Conservation (phyloP, 2,888 invertebrate genomes). For the Plemyria rubiginata region DNA sequence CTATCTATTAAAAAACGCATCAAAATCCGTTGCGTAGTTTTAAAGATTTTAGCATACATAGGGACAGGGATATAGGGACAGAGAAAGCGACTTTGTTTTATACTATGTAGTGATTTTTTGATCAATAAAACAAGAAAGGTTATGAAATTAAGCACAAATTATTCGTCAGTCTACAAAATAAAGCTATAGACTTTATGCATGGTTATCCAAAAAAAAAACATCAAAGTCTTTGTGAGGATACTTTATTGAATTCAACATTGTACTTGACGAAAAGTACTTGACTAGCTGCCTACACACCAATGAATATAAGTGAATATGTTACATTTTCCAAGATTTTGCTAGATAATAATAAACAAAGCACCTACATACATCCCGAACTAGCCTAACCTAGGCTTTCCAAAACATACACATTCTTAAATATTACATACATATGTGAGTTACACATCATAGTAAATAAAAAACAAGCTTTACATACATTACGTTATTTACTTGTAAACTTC, state of each 20-base stretch:
- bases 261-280: slow-evolving; percentile 20
- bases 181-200: no score
- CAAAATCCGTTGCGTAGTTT: no score
- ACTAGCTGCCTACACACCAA: slow-evolving; percentile 31
- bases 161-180: no score
- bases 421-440: slow-evolving; percentile 14
- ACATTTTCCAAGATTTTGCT: slow-evolving; percentile 8
- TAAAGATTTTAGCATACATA: no score
- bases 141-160: no score
- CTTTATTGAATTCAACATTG: slow-evolving; percentile 24
- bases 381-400: neutral
- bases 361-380: slow-evolving; percentile 8
- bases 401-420: neutral
- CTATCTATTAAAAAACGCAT: no score
- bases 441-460: slow-evolving; percentile 44
- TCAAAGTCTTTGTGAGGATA: slow-evolving; percentile 2
- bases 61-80: no score
- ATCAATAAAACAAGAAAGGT: no score
- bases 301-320: slow-evolving; percentile 37
- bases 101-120: no score
- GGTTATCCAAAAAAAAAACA: slow-evolving; percentile 1
- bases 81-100: no score
- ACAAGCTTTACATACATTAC: neutral
- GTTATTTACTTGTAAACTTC: neutral
- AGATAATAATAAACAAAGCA: neutral